Evolutionary conservation across 1,140 invertebrate species (phyloP).

Genomic region (Drosophila sulfurigaster): DNA sequence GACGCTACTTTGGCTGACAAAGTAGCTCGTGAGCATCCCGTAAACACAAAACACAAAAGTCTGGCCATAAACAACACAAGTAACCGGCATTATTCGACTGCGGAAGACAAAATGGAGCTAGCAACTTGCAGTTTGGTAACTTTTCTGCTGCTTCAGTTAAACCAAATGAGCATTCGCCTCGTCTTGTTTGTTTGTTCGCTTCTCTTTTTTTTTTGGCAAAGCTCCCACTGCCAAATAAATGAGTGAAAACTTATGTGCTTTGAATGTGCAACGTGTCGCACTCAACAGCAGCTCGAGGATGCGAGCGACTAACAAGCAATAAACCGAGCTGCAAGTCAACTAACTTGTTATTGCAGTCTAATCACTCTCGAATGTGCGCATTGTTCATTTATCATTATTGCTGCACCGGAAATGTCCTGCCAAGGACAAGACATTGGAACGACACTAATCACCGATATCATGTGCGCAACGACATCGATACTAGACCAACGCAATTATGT

Average conservation of each 20-base stretch:
- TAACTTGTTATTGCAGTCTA: conserved; percentile 65
- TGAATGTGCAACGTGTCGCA: not conserved
- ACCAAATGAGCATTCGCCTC: conserved; percentile 59
- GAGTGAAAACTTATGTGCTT: conserved; percentile 66
- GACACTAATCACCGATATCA: not conserved
- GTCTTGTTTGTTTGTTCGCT: conserved; percentile 59
- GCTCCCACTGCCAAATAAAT: conserved; percentile 60
- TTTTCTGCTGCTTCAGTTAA: conserved; percentile 40
- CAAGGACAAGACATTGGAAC: not conserved
- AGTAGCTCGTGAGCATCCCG: conserved; percentile 36
- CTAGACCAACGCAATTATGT: not conserved
- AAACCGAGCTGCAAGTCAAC: conserved; percentile 4
- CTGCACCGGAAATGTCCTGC: conserved; percentile 26
- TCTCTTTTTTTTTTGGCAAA: not conserved
- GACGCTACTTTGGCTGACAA: conserved; percentile 52
- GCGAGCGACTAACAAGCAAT: not conserved
- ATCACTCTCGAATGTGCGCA: conserved; percentile 55
- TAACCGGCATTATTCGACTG: not conserved
- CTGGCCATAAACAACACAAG: conserved; percentile 57
- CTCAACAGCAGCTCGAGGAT: conserved; percentile 8
- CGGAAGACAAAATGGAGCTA: not conserved
- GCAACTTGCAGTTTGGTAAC: conserved; percentile 38
- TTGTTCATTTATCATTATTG: conserved; percentile 13
- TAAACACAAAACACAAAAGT: conserved; percentile 31
- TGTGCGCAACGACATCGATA: not conserved